These are phyloP conservation scores for Allophyes oxyacanthae DNA, from an alignment of 2,888 invertebrate species.

Conservation along the genomic window DNA sequence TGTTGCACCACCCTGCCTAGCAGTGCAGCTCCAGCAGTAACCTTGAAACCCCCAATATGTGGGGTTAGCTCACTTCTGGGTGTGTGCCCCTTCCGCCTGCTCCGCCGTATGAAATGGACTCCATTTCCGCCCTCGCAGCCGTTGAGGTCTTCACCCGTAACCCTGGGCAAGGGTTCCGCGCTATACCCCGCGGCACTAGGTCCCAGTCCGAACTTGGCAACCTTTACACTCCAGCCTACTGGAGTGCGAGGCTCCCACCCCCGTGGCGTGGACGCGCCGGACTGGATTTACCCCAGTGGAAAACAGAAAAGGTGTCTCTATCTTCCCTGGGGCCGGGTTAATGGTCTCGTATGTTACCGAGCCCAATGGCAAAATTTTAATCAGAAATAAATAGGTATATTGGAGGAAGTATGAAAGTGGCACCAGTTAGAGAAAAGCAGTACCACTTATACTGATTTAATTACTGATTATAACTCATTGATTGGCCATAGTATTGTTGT, in stretches of 20 bases:
- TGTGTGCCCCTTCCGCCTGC: slow-evolving; percentile 8
- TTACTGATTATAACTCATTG: too few relatives aligned
- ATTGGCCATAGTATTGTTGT: too few relatives aligned
- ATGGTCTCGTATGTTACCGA: neutral
- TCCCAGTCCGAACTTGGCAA: slow-evolving; percentile 1
- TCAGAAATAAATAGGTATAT: too few relatives aligned
- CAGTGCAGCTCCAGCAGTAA: neutral
- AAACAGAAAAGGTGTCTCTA: neutral
- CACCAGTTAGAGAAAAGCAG: too few relatives aligned
- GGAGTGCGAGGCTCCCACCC: neutral
- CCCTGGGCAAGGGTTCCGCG: slow-evolving; percentile 25
- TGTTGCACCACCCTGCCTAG: neutral
- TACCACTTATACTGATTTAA: too few relatives aligned
- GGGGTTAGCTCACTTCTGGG: neutral
- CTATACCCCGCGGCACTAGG: slow-evolving; percentile 27
- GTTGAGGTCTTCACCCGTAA: slow-evolving; percentile 31
- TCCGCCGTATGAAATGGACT: slow-evolving; percentile 3
- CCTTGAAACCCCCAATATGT: neutral
- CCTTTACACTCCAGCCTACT: neutral
- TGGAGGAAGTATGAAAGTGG: too few relatives aligned
- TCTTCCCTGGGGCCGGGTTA: neutral
- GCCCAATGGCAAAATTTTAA: neutral
- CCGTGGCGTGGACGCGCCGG: slow-evolving; percentile 3
- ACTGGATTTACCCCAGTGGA: neutral
- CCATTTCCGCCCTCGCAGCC: slow-evolving; percentile 16